phyloP scores from a whole-genome alignment of 1,140 invertebrate species.

The Globodera rostochiensis region DNA sequence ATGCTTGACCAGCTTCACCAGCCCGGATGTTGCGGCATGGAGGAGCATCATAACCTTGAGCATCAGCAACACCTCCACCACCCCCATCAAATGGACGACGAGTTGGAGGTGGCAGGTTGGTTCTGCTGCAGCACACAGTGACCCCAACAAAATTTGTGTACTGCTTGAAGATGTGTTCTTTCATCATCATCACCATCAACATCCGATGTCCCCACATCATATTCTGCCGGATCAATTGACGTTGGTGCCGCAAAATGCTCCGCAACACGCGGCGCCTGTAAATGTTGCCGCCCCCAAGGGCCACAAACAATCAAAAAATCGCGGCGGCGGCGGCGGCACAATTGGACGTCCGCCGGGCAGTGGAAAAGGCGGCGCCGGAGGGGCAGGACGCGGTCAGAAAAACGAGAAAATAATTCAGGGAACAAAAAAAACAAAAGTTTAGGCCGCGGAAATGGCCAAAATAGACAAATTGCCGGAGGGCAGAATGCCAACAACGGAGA shows the following conservation, averaged over 20 bases:
- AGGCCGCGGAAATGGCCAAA: not conserved
- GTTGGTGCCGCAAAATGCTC: not conserved
- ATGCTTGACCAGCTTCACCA: constrained; percentile 1
- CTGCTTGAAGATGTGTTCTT: not conserved
- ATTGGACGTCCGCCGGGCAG: not conserved
- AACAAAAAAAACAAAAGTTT: not conserved
- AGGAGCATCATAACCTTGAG: not conserved
- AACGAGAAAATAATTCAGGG: not conserved
- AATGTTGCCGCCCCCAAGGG: not conserved
- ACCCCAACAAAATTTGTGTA: too few species aligned
- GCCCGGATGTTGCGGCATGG: constrained; percentile 12
- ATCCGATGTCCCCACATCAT: not conserved
- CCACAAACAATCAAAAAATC: not conserved
- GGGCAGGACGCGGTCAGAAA: not conserved
- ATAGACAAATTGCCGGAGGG: not conserved
- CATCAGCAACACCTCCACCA: not conserved
- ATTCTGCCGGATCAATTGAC: not conserved
- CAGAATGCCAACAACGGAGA: not conserved
- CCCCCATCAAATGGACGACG: not conserved
- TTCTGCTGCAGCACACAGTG: not conserved
- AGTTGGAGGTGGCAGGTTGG: not conserved
- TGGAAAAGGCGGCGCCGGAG: not conserved
- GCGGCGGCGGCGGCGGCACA: not conserved
- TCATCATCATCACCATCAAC: not conserved
- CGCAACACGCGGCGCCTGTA: not conserved